Conservation (phyloP, 2,113 vertebrate genomes). For the Anoura caudifer region DNA sequence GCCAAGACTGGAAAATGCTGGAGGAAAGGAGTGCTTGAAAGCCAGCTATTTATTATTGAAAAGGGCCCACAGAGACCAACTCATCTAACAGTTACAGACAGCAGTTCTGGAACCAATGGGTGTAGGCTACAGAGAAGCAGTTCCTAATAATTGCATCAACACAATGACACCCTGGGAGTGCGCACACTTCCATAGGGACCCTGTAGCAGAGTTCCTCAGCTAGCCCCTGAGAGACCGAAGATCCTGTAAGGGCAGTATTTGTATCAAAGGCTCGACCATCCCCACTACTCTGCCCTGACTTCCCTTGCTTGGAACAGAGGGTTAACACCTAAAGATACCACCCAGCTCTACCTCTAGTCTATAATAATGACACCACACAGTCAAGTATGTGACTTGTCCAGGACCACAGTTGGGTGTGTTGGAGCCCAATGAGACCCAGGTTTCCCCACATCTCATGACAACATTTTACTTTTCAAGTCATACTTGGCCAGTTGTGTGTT, state of each 20-base stretch:
- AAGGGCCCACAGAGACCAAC: fast-evolving
- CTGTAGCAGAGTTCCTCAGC: background rate
- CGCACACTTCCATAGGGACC: background rate
- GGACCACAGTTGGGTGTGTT: background rate
- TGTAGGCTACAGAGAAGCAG: background rate
- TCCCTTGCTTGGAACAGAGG: background rate
- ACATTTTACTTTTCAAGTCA: background rate
- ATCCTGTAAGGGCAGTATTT: background rate
- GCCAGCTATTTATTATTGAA: too few relatives aligned
- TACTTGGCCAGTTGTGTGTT: background rate
- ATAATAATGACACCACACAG: background rate
- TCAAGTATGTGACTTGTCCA: too few relatives aligned
- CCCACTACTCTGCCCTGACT: background rate
- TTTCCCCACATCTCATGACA: background rate
- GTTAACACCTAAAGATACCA: background rate
- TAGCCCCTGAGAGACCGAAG: too few relatives aligned
- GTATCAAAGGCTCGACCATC: background rate
- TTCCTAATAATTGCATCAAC: background rate
- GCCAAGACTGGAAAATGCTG: background rate
- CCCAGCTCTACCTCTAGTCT: background rate
- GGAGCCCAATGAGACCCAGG: background rate
- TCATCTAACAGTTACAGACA: background rate
- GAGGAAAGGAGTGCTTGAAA: background rate
- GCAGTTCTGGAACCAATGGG: background rate
- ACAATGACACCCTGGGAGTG: background rate